phyloP scores from a whole-genome alignment of 2,797 vertebrate species.

The Neoniphon sammara region DNA sequence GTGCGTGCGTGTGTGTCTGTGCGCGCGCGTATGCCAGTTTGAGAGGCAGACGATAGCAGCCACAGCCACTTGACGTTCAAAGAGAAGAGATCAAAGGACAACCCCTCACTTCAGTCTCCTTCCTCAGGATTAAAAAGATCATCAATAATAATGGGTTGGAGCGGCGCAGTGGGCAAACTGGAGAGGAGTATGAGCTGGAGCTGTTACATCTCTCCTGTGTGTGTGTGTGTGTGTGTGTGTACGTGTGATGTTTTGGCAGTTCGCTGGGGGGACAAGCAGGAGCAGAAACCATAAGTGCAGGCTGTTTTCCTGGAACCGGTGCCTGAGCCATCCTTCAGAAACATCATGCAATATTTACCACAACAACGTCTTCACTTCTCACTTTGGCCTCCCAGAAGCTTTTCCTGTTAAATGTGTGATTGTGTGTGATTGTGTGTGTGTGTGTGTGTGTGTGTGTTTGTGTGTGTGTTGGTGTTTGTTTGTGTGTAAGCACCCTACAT shows the following conservation, averaged over 20 bases:
- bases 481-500: not conserved
- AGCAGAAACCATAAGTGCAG: constrained; percentile 52
- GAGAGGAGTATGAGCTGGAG: constrained; percentile 36
- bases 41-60: constrained; percentile 47
- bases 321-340: constrained; percentile 56
- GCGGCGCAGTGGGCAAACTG: constrained; percentile 55
- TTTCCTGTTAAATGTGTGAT: constrained; percentile 50
- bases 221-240: constrained; percentile 9
- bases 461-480: not conserved
- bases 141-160: constrained; percentile 77
- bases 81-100: constrained; percentile 77
- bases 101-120: constrained; percentile 55
- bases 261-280: constrained; percentile 56
- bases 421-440: not conserved
- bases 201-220: constrained; percentile 54
- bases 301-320: constrained; percentile 51
- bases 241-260: constrained; percentile 46
- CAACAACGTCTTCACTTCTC: constrained; percentile 65
- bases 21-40: constrained; percentile 18
- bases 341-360: constrained; percentile 74
- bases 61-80: constrained; percentile 71
- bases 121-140: constrained; percentile 75
- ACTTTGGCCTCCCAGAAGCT: constrained; percentile 53
- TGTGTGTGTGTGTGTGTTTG: not conserved
- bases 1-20: not conserved